A percentile compares a stretch with the other conserved stretches of the same genome.
phyloP scores from a whole-genome alignment of 1,140 invertebrate genomes.

The Elysia chlorotica region DNA sequence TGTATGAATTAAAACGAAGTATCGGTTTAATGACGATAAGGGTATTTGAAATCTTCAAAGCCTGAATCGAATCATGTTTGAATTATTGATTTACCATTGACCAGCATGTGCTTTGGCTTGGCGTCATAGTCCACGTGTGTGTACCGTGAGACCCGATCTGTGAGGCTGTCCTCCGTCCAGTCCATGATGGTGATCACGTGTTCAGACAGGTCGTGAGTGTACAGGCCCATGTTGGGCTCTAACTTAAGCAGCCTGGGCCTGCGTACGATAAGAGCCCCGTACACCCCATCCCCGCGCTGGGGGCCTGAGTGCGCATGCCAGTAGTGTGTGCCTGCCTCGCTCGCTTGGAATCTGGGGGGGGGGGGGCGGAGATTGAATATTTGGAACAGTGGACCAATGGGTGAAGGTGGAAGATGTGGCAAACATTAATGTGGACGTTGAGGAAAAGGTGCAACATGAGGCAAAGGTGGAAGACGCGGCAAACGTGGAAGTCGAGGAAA shows the following conservation, averaged over 20 bases:
- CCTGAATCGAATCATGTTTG: too few relatives aligned
- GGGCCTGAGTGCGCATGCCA: slow-evolving; percentile 1
- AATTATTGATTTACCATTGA: slow-evolving; percentile 6
- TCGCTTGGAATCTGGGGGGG: background rate
- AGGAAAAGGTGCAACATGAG: too few relatives aligned
- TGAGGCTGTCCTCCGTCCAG: background rate
- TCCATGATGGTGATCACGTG: background rate
- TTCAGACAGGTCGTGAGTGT: background rate
- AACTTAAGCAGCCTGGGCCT: background rate
- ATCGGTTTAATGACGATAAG: too few relatives aligned
- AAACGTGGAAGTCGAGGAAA: too few relatives aligned
- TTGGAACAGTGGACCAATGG: too few relatives aligned
- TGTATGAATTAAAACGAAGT: too few relatives aligned
- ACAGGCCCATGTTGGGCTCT: background rate
- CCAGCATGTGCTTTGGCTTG: background rate
- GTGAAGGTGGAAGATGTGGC: too few relatives aligned
- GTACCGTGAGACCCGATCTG: background rate
- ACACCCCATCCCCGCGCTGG: background rate
- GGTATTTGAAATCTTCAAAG: too few relatives aligned
- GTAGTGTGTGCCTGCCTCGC: background rate
- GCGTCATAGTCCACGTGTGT: slow-evolving; percentile 3
- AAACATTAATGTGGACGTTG: too few relatives aligned
- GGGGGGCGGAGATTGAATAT: too few relatives aligned
- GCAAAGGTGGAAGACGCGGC: too few relatives aligned
- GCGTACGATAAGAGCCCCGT: background rate